A percentile compares a stretch with the other conserved stretches of the same genome.
phyloP scores from a whole-genome alignment of 1,140 invertebrate species.

The Drosophila grimshawi region DNA sequence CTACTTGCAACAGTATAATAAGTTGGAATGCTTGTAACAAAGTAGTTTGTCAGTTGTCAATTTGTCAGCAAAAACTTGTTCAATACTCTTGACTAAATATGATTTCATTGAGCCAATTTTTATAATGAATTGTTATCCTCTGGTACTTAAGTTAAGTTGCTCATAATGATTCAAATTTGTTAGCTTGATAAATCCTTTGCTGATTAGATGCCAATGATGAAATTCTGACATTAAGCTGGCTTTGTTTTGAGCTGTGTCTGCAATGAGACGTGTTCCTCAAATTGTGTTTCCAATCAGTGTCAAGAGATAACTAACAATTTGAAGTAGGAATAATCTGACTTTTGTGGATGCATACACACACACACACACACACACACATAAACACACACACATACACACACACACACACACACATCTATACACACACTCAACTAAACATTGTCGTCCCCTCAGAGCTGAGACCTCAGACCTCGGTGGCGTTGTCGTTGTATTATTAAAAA shows the following conservation, averaged over 20 bases:
- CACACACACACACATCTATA: too few relatives aligned
- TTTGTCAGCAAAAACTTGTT: too few relatives aligned
- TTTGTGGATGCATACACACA: constrained; percentile 20
- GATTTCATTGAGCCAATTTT: too few relatives aligned
- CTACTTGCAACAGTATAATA: too few relatives aligned
- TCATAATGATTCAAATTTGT: too few relatives aligned
- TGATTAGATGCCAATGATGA: constrained; percentile 31
- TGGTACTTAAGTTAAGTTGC: too few relatives aligned
- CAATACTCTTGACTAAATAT: too few relatives aligned
- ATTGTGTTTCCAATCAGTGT: constrained; percentile 58
- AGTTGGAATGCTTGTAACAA: too few relatives aligned
- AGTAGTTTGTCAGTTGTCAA: too few relatives aligned
- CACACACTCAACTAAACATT: constrained; percentile 2
- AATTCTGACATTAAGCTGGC: constrained; percentile 30
- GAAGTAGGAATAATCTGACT: constrained; percentile 46
- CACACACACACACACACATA: too few relatives aligned
- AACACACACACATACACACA: too few relatives aligned
- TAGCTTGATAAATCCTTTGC: constrained; percentile 25
- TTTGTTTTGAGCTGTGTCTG: constrained; percentile 26
- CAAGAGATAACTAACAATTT: constrained; percentile 75
- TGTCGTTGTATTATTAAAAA: constrained; percentile 81
- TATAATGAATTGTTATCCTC: too few relatives aligned
- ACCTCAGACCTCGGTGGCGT: constrained; percentile 20
- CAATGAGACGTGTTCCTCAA: constrained; percentile 21
- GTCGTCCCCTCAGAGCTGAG: constrained; percentile 17